Evolutionary conservation across 2,888 invertebrate species (phyloP), one percentile per base, ranked within the genome.

Genomic region (Amphipyra berbera): DNA sequence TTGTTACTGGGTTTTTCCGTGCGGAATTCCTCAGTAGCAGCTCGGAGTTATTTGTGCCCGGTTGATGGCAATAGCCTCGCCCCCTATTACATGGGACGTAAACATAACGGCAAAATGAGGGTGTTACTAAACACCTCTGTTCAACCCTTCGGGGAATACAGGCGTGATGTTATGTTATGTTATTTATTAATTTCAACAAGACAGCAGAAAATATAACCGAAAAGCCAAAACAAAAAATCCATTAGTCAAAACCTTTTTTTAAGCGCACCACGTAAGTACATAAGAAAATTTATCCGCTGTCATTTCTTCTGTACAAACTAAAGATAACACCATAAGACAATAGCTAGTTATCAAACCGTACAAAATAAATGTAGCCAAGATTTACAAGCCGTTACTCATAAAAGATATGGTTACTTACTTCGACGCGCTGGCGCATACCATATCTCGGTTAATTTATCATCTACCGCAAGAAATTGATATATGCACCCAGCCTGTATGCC

Each of bases 391-490:
- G 70, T 78, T 73, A 79, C 58, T 81, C 78, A 77, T 68, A 66
- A 61, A 53, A 74, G 77, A 77, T 83, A 84, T 81, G 73, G 78
- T 79, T 82, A 78, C 65, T 71, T 69, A 60, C 62, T 67, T 77
- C 72, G 77, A 78, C 82, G 83, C 79, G 80, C 81, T 80, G 82
- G 82, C 85, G 81, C 83, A 81, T 81, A 81, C 82, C 82, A 84
- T 90, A 89, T 89, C 89, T 87, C 76, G 68, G 80, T 81, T 85
- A 87, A 91, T 91, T 90, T 90, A 91, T 91, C 90, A 90, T 90
- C 83, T 75, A 78, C 79, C 82, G 83, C 84, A 87, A 90, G 87
- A 87, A 87, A 90, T 89, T 91, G 90, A 92, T 90, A 88, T 88
- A 91, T 90, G 87, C 83, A 84, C 71, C 62, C 61, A 65, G 68